Percentiles rank a stretch among this genome's conserved stretches.
Evolutionary conservation across 2,888 invertebrate genomes (phyloP).

Genomic region (Ferdinandea cuprea): DNA sequence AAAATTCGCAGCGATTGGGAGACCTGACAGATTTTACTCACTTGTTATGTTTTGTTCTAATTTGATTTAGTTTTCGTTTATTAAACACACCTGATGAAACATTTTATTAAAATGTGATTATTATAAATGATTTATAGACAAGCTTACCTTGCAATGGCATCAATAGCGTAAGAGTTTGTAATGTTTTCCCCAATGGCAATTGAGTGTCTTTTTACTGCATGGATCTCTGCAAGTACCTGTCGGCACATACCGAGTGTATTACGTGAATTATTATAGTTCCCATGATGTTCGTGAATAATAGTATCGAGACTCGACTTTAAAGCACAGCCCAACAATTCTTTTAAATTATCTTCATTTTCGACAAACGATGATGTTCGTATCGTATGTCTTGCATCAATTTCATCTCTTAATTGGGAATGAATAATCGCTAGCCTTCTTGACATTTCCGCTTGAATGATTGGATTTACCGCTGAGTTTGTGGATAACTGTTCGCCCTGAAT

Average conservation of each 20-base stretch:
- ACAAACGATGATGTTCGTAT: conserved; percentile 84
- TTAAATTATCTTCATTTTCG: conserved; percentile 81
- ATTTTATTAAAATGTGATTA: neutral
- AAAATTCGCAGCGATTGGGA: no score
- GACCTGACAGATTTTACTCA: no score
- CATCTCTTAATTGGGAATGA: conserved; percentile 89
- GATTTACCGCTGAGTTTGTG: conserved; percentile 84
- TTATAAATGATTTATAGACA: neutral
- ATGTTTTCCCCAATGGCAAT: conserved; percentile 87
- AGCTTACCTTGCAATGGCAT: conserved; percentile 76
- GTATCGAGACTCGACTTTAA: conserved; percentile 88
- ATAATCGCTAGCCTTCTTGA: conserved; percentile 87
- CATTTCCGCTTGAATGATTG: conserved; percentile 87
- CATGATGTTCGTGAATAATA: conserved; percentile 87
- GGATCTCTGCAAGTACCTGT: conserved; percentile 88
- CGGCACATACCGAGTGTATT: conserved; percentile 89
- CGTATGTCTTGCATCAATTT: conserved; percentile 89
- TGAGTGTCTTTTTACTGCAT: conserved; percentile 87
- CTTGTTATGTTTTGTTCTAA: no score
- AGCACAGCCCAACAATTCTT: conserved; percentile 87
- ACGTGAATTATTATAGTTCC: conserved; percentile 85
- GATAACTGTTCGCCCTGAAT: conserved; percentile 87
- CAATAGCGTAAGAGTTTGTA: conserved; percentile 81
- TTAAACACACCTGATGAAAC: no score
- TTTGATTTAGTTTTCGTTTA: no score